phyloP scores from a whole-genome alignment of 2,797 vertebrate genomes.

The Pteronotus mesoamericanus region DNA sequence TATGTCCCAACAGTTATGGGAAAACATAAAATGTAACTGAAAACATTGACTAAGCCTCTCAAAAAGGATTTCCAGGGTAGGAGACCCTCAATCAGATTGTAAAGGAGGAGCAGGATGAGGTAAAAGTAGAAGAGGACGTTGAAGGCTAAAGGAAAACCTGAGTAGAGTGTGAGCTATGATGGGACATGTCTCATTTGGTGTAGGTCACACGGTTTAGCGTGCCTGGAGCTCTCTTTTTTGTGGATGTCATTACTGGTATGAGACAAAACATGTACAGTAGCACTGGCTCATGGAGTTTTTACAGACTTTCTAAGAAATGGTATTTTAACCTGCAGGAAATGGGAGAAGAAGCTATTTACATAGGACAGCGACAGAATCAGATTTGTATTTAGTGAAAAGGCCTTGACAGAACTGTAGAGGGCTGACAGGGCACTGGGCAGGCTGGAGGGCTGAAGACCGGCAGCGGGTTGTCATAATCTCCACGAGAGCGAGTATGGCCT shows the following conservation, averaged over 20 bases:
- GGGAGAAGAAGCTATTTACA: neutral
- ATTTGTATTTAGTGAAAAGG: neutral
- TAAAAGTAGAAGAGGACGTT: neutral
- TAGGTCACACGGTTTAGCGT: neutral
- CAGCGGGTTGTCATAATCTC: neutral
- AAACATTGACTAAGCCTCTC: neutral
- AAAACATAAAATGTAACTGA: neutral
- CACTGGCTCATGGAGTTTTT: neutral
- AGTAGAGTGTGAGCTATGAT: neutral
- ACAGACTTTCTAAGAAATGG: neutral
- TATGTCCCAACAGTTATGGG: neutral
- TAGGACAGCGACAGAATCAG: neutral
- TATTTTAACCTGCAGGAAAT: neutral
- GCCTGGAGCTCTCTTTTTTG: neutral
- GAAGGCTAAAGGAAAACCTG: neutral
- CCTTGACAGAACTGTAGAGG: neutral
- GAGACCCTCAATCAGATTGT: neutral
- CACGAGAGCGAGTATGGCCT: neutral
- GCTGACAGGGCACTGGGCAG: neutral
- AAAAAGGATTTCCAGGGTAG: neutral
- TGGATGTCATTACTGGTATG: neutral
- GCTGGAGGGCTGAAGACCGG: neutral
- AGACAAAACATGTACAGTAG: neutral
- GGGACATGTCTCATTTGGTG: neutral
- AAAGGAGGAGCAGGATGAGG: neutral